Base-by-base conservation (phyloP, 2,797 vertebrate genomes). In the Brachyalestes nurse region DNA sequence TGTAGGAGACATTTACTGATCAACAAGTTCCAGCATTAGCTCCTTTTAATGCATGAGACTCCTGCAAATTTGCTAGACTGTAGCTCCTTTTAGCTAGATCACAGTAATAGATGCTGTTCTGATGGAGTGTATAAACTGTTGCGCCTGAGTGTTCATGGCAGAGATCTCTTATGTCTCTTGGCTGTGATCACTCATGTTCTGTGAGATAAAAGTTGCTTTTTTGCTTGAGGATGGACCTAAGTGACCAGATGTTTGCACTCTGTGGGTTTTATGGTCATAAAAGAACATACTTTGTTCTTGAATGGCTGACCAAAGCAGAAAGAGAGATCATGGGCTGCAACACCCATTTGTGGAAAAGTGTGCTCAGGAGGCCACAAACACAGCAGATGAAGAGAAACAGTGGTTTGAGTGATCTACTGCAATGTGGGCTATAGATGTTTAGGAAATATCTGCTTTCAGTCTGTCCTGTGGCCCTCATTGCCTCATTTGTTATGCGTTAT, bases 31-130 rank as follows among this genome's bases (percentile, higher is more conserved):
- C 69, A 64, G 21, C 57, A 8, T 34, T 62, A 40, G 34, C 61
- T 71, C 51, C 55, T 58, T 16, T 60, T 78, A 81, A 79, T 78
- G 42, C 42, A 77, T 76, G 6, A 13, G 9, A 17, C 13, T 49
- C 19, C 9, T 57, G 40, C n/a, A 23, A 53, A 49, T 55, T 86
- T 88, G 71, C 82, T 82, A 83, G 90, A 93, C 86, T 91, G 91
- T 79, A 86, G n/a, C 77, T 86, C 86, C 64, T 84, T 91, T 88
- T 75, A 62, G 40, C n/a, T 42, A 61, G 28, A 72, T 47, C 77
- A 80, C 82, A 86, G 89, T 87, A 81, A 84, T 88, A 47, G 73
- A 72, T 28, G 23, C 1, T 17, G 4, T 42, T 21, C 42, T 60
- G 71, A 28, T 53, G 51, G 47, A 69, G 51, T 53, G 72, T 57